These are phyloP conservation scores for Melanotaenia duboulayi DNA, from an alignment of 2,113 vertebrate genomes.

Conservation along the genomic window DNA sequence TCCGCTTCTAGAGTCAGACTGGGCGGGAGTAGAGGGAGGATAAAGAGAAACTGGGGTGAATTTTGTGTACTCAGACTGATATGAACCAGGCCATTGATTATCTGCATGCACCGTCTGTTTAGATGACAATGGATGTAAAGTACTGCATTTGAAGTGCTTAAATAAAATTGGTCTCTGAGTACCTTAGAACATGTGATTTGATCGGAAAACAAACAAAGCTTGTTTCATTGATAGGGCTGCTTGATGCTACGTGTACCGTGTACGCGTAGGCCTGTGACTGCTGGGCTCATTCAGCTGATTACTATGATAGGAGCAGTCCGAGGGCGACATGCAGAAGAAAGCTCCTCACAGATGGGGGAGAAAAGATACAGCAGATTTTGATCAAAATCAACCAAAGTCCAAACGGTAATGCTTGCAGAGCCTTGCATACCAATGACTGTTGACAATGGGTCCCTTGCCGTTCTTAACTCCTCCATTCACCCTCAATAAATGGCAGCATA, in stretches of 20 bases:
- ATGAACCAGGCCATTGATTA: constrained; percentile 25
- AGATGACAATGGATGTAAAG: constrained; percentile 21
- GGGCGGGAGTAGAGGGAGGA: constrained; percentile 30
- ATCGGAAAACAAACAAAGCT: constrained; percentile 17
- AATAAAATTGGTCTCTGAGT: constrained; percentile 13
- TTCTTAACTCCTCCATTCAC: constrained; percentile 65
- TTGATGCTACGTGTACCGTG: constrained; percentile 18
- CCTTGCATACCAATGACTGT: constrained; percentile 68
- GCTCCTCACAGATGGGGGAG: constrained; percentile 30
- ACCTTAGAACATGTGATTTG: constrained; percentile 30
- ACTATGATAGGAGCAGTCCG: constrained; percentile 10
- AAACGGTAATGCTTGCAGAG: constrained; percentile 22
- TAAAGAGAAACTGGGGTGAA: constrained; percentile 39
- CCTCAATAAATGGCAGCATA: constrained; percentile 57
- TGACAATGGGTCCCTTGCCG: constrained; percentile 60
- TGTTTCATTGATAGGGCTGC: constrained; percentile 12
- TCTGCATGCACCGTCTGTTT: not conserved
- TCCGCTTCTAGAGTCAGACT: constrained; percentile 56
- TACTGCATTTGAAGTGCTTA: constrained; percentile 32
- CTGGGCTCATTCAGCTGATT: constrained; percentile 2
- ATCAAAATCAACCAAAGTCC: constrained; percentile 39
- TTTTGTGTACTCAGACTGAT: constrained; percentile 32
- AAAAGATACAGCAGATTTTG: constrained; percentile 36
- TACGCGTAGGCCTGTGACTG: constrained; percentile 11
- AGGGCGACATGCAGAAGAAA: constrained; percentile 24